Percentiles rank a stretch among this genome's conserved stretches.
Conservation (phyloP, 2,888 invertebrate genomes). For the Aplocera efformata region DNA sequence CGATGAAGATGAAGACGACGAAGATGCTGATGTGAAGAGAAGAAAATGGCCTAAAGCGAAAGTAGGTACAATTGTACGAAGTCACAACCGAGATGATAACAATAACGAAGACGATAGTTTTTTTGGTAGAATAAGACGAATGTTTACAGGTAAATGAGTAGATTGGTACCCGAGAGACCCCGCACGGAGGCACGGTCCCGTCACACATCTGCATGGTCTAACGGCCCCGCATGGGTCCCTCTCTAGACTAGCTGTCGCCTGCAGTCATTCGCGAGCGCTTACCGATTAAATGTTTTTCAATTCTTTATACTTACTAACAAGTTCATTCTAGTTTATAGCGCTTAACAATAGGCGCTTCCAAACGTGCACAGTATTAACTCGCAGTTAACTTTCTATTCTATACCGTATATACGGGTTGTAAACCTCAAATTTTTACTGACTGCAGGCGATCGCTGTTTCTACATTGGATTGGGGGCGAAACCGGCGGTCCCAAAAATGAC, state of each 20-base stretch:
- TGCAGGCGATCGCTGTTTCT: conserved; percentile 98
- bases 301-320: conserved; percentile 74
- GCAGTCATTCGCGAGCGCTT: conserved; percentile 83
- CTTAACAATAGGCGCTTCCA: conserved; percentile 62
- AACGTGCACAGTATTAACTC: conserved; percentile 72
- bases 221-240: conserved; percentile 68
- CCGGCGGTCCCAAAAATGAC: conserved; percentile 86
- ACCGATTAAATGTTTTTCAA: conserved; percentile 72
- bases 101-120: conserved; percentile 72
- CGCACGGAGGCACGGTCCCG: conserved; percentile 52
- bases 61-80: conserved; percentile 41
- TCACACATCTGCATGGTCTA: conserved; percentile 76
- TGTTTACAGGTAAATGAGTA: conserved; percentile 76
- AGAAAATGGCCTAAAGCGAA: conserved; percentile 35
- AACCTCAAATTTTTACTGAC: conserved; percentile 92
- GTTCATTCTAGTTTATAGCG: conserved; percentile 67
- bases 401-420: conserved; percentile 74
- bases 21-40: conserved; percentile 66
- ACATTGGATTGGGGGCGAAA: conserved; percentile 96
- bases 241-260: conserved; percentile 80
- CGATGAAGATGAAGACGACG: conserved; percentile 52
- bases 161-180: conserved; percentile 60
- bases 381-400: conserved; percentile 65
- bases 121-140: conserved; percentile 75
- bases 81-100: conserved; percentile 63